Conservation (phyloP, 2,888 invertebrate genomes). For the Rhingia rostrata region DNA sequence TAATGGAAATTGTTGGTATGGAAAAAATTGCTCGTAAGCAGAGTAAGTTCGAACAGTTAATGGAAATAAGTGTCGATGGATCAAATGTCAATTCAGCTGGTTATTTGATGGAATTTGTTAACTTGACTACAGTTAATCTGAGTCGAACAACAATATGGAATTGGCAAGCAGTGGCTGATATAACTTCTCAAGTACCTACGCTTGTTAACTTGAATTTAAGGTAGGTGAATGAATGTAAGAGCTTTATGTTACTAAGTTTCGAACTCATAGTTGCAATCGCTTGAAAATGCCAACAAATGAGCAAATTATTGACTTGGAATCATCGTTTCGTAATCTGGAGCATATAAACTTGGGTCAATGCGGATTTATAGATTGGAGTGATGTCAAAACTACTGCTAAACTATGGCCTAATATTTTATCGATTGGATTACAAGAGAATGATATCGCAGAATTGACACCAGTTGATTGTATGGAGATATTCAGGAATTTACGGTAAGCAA, state of each 20-base stretch:
- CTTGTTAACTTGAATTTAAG: conserved; percentile 80
- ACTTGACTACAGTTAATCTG: conserved; percentile 80
- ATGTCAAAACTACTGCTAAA: conserved; percentile 86
- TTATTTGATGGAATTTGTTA: conserved; percentile 84
- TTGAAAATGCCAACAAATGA: conserved; percentile 86
- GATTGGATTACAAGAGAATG: conserved; percentile 89
- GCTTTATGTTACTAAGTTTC: not conserved
- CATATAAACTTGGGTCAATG: conserved; percentile 83
- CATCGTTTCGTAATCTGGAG: conserved; percentile 80
- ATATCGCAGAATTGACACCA: conserved; percentile 85
- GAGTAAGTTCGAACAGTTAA: conserved; percentile 81
- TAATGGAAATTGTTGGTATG: conserved; percentile 95
- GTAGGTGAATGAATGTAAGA: conserved; percentile 70
- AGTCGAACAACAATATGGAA: conserved; percentile 82
- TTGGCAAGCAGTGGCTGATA: conserved; percentile 82
- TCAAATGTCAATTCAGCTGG: conserved; percentile 87
- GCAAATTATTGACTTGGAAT: conserved; percentile 82
- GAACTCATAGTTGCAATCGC: conserved; percentile 88
- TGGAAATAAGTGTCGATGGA: conserved; percentile 80
- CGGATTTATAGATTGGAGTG: conserved; percentile 88
- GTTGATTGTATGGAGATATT: conserved; percentile 83
- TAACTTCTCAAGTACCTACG: conserved; percentile 81
- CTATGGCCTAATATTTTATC: conserved; percentile 89
- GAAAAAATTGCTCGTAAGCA: conserved; percentile 90
- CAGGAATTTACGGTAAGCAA: conserved; percentile 78